Percentiles rank a stretch among this genome's conserved stretches.
These are phyloP conservation scores for Ctenodactylus gundi DNA, from an alignment of 2,113 vertebrate species.

Conservation along the genomic window DNA sequence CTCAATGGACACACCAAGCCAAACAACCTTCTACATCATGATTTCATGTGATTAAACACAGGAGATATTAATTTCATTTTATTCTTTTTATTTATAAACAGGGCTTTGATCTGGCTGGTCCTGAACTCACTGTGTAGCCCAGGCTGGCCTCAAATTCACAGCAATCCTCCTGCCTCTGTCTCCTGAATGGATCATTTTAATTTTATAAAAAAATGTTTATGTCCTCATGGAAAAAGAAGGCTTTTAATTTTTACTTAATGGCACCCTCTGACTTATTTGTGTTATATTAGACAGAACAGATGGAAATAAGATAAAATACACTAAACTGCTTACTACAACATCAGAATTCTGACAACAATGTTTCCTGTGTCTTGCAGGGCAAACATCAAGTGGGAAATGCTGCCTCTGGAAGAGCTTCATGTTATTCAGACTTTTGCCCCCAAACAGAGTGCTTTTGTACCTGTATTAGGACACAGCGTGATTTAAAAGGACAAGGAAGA, in stretches of 20 bases:
- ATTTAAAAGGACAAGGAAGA: neutral
- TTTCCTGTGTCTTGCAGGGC: neutral
- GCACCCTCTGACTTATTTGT: neutral
- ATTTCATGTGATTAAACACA: constrained; percentile 67
- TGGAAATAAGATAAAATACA: constrained; percentile 6
- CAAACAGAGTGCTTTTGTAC: neutral
- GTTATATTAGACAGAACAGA: constrained; percentile 42
- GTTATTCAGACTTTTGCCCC: neutral
- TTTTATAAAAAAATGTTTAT: too few species aligned
- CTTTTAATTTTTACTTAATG: constrained; percentile 52
- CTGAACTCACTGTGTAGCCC: too few species aligned
- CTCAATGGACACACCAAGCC: constrained; percentile 44
- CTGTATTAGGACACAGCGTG: neutral
- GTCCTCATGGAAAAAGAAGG: constrained; percentile 45
- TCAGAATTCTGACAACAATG: neutral
- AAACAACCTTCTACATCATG: constrained; percentile 44
- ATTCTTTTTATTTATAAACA: too few species aligned
- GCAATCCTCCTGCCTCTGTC: too few species aligned
- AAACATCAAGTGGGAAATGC: neutral
- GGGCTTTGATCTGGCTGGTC: too few species aligned
- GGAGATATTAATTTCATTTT: too few species aligned
- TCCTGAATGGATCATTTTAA: too few species aligned
- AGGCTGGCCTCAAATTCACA: too few species aligned
- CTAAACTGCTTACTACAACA: neutral
- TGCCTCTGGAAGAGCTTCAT: neutral